Base-by-base conservation (phyloP, 2,113 vertebrate genomes). In the Fulica atra region DNA sequence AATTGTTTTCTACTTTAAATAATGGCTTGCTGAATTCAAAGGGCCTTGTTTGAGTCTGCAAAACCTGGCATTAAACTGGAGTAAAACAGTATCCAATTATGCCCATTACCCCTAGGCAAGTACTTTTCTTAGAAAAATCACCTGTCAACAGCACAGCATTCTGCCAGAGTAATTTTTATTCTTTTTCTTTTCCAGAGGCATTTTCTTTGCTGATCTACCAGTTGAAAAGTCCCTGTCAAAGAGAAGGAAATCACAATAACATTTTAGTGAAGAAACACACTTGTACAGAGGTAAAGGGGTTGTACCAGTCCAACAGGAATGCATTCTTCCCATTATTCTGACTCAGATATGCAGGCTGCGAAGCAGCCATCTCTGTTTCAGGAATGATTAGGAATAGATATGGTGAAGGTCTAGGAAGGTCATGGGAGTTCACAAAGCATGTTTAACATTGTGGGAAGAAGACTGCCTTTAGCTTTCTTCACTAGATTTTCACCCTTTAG, bases 1-100 rank as follows among this genome's bases (percentile, higher is more conserved):
- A 96, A 96, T 93, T 96, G 86, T 95, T 97, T 97, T 93, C 77
- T 91, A 63, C 93, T 95, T 97, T 86, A 94, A 96, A 96, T 92
- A 96, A 95, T 89, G 63, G n/a, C 70, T 86, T 88, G n/a, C n/a
- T 90, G 80, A 92, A 94, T 91, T 95, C 76, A 96, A 96, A 95
- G 46, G 48, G 21, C 64, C 72, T 86, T 86, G 69, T 95, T 88
- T 82, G 38, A 92, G 29, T 81, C 79, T 74, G 72, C 60, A 93
- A 88, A 92, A 81, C 51, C 76, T 88, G 92, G 90, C 60, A 88
- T 71, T 78, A 60, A 72, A 16, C 42, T 90, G 33, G 51, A 81
- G 35, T 53, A 83, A 90, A 94, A 83, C 76, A 94, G 83, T 60
- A 66, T 60, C 33, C 72, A 86, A 68, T 92, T 93, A 94, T 92